Evolutionary conservation across 2,113 vertebrate genomes (phyloP).

Genomic region (Coryphaenoides rupestris): DNA sequence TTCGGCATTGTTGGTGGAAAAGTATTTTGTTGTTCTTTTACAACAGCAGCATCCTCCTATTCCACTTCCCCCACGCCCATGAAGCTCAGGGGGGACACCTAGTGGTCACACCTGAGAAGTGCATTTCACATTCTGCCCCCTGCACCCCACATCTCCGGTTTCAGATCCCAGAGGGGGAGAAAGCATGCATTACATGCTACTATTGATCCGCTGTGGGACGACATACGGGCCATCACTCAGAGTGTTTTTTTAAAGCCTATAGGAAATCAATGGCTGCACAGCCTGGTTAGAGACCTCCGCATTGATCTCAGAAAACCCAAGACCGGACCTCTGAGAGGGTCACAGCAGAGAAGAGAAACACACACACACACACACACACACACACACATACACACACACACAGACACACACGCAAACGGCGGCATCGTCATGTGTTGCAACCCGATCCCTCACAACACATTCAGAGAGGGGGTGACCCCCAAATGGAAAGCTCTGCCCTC

Average conservation of each 20-base stretch:
- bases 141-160: constrained; percentile 38
- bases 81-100: constrained; percentile 61
- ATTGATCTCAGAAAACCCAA: constrained; percentile 63
- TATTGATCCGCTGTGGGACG: constrained; percentile 72
- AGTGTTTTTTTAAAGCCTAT: constrained; percentile 64
- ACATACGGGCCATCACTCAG: constrained; percentile 70
- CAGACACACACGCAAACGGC: constrained; percentile 7
- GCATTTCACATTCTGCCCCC: no score
- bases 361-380: constrained; percentile 12
- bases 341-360: background rate
- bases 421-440: constrained; percentile 29
- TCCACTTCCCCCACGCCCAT: background rate
- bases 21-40: no score
- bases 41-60: background rate
- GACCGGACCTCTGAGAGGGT: constrained; percentile 41
- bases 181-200: constrained; percentile 60
- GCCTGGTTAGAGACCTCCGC: constrained; percentile 71
- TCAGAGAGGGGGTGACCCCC: constrained; percentile 49
- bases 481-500: constrained; percentile 32
- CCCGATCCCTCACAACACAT: constrained; percentile 34
- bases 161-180: constrained; percentile 35
- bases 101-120: constrained; percentile 37
- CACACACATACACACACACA: no score
- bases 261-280: constrained; percentile 68
- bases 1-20: no score